Conservation (phyloP, 2,888 invertebrate species). For the Trisateles emortualis region DNA sequence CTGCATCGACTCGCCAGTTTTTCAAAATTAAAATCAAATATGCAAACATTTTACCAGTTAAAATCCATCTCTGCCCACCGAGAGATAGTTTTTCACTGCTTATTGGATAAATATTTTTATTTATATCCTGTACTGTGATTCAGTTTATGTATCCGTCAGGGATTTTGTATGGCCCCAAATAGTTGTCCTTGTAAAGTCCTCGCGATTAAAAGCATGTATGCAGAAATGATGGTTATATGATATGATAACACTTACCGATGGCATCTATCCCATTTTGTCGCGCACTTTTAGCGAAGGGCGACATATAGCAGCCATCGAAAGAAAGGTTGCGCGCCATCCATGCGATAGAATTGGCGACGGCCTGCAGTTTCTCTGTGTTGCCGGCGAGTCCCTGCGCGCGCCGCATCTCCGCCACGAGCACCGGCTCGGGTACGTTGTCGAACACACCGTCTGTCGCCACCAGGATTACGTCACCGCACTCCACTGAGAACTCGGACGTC, state of each 20-base stretch:
- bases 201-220: too few species aligned
- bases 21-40: too few species aligned
- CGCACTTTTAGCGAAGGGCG: conserved; percentile 98
- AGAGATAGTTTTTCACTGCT: too few species aligned
- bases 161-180: too few species aligned
- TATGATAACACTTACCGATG: conserved; percentile 89
- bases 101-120: too few species aligned
- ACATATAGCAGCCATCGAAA: conserved; percentile 97
- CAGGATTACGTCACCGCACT: conserved; percentile 97
- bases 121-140: too few species aligned
- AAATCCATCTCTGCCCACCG: too few species aligned
- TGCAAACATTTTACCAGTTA: too few species aligned
- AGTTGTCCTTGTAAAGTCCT: too few species aligned
- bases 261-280: conserved; percentile 97
- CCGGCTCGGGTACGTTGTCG: conserved; percentile 97
- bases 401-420: conserved; percentile 94
- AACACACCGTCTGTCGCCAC: conserved; percentile 99
- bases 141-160: too few species aligned
- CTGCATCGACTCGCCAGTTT: too few species aligned
- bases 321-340: conserved; percentile 98
- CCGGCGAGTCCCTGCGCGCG: conserved; percentile 82
- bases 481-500: conserved; percentile 94
- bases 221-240: too few species aligned
- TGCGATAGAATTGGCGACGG: conserved; percentile 97
- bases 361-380: conserved; percentile 93